phyloP scores from a whole-genome alignment of 2,888 invertebrate species.

The Boloria selene region DNA sequence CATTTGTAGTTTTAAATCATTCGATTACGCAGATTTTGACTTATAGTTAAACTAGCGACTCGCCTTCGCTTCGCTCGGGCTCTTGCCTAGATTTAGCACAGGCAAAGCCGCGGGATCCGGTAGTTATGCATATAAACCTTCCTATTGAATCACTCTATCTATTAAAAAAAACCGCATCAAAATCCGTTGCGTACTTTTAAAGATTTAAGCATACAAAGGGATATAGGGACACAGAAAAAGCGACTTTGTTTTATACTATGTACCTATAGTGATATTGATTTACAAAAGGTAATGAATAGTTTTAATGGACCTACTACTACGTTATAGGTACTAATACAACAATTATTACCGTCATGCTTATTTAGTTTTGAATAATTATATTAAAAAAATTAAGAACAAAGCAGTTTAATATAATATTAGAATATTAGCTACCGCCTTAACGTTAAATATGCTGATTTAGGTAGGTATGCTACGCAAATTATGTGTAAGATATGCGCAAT shows the following conservation, averaged over 20 bases:
- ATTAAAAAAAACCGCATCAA: too few relatives aligned
- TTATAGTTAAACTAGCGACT: too few relatives aligned
- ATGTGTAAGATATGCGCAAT: constrained; percentile 2
- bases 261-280: too few relatives aligned
- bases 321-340: not conserved
- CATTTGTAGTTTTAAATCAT: constrained; percentile 41
- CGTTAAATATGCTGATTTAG: not conserved
- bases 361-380: not conserved
- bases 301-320: not conserved
- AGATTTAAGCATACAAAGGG: too few relatives aligned
- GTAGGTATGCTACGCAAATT: not conserved
- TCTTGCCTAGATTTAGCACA: too few relatives aligned
- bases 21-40: not conserved
- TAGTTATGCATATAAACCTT: too few relatives aligned
- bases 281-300: not conserved
- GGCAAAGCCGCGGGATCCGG: too few relatives aligned
- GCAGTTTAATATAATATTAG: not conserved
- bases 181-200: too few relatives aligned
- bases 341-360: not conserved
- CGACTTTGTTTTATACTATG: too few relatives aligned
- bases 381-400: not conserved
- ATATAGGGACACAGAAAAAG: too few relatives aligned
- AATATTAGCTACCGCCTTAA: not conserved
- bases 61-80: too few relatives aligned
- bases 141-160: too few relatives aligned